Evolutionary conservation across 2,113 vertebrate species (phyloP).

Genomic region (Vireo altiloquus): DNA sequence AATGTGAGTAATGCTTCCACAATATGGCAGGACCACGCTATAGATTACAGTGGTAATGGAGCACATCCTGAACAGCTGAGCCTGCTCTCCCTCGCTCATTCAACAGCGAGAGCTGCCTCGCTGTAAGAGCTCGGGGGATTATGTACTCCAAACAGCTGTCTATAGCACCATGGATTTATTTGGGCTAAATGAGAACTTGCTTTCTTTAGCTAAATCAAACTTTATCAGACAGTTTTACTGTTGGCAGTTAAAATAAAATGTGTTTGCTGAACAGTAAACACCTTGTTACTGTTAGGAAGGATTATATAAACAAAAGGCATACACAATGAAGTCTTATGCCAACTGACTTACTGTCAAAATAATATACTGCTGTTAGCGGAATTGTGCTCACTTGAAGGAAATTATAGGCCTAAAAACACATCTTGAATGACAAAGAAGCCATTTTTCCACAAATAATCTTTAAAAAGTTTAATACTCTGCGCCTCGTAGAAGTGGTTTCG

Average conservation of each 20-base stretch:
- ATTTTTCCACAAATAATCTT: conserved; percentile 53
- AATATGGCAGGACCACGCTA: conserved; percentile 11
- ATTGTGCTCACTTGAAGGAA: conserved; percentile 54
- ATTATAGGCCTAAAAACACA: conserved; percentile 57
- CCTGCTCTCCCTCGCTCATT: conserved; percentile 39
- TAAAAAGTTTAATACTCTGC: conserved; percentile 20
- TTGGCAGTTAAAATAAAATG: conserved; percentile 79
- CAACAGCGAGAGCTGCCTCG: conserved; percentile 18
- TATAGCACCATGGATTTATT: conserved; percentile 73
- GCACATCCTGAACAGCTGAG: conserved; percentile 71
- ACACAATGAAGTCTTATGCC: conserved; percentile 58
- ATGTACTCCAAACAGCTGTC: conserved; percentile 70
- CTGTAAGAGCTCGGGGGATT: conserved; percentile 56
- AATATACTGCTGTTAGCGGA: conserved; percentile 39
- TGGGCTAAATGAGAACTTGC: conserved; percentile 70
- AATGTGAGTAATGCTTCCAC: conserved; percentile 30
- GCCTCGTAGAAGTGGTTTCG: background rate
- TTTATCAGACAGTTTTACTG: conserved; percentile 87
- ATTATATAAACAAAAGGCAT: conserved; percentile 79
- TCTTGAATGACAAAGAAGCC: conserved; percentile 55
- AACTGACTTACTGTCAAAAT: conserved; percentile 67
- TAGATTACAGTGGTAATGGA: conserved; percentile 50
- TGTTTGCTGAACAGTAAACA: conserved; percentile 84
- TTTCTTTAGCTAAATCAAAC: conserved; percentile 82
- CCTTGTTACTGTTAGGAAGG: conserved; percentile 80